Conservation (phyloP, 2,888 invertebrate species). For the Amphimallon solstitiale region DNA sequence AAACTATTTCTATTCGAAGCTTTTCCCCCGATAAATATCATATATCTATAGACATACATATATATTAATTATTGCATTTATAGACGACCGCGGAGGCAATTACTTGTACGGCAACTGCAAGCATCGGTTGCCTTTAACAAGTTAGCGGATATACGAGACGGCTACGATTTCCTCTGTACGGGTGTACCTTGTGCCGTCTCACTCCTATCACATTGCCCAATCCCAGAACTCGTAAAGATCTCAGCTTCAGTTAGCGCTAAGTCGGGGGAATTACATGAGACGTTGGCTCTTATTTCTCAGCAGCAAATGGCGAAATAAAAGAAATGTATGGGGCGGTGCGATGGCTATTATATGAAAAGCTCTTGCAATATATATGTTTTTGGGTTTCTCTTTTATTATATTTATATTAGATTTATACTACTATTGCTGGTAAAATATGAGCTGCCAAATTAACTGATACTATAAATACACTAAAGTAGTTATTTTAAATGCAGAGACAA, state of each 20-base stretch:
- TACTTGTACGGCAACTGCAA: constrained; percentile 22
- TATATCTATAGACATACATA: constrained; percentile 3
- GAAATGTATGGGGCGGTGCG: constrained; percentile 24
- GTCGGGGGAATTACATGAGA: constrained; percentile 46
- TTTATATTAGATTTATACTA: too few species aligned
- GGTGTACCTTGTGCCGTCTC: constrained; percentile 14
- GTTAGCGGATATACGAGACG: constrained; percentile 46
- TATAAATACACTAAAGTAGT: too few species aligned
- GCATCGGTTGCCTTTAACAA: constrained; percentile 49
- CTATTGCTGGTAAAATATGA: too few species aligned
- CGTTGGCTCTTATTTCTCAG: constrained; percentile 37
- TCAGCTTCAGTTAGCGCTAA: constrained; percentile 47
- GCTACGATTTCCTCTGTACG: constrained; percentile 19
- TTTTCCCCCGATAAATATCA: background rate
- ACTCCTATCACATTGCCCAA: constrained; percentile 30
- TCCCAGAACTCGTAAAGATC: constrained; percentile 48
- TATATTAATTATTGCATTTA: constrained; percentile 37
- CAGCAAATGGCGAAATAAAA: constrained; percentile 33
- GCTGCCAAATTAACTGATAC: too few species aligned
- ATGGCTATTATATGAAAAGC: constrained; percentile 30
- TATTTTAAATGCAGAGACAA: too few species aligned
- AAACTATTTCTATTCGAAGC: constrained; percentile 27
- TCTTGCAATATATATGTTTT: constrained; percentile 2
- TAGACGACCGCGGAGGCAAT: constrained; percentile 29
- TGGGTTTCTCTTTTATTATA: constrained; percentile 7